A percentile compares a stretch with the other conserved stretches of the same genome.
phyloP scores from a whole-genome alignment of 2,888 invertebrate genomes.

The Axea sp. region DNA sequence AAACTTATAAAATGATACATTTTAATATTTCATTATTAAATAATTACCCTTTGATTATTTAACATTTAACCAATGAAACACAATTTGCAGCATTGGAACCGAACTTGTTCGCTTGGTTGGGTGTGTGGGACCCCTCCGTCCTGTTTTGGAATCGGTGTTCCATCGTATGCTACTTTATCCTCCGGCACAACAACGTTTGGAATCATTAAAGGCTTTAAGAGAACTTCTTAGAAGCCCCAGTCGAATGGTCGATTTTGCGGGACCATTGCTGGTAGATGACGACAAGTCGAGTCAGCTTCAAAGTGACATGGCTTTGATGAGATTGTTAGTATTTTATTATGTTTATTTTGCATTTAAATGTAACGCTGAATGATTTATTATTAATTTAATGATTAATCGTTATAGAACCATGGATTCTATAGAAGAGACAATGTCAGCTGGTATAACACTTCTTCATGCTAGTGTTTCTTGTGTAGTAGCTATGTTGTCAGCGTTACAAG shows the following conservation, averaged over 20 bases:
- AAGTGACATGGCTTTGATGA: background rate
- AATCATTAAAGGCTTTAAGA: slow-evolving; percentile 90
- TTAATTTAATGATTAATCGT: background rate
- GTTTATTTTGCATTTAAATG: background rate
- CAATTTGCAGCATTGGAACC: slow-evolving; percentile 87
- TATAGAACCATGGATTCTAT: slow-evolving; percentile 93
- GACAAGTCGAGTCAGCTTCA: slow-evolving; percentile 82
- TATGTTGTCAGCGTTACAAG: slow-evolving; percentile 89
- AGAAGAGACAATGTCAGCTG: slow-evolving; percentile 93
- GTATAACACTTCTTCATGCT: slow-evolving; percentile 87
- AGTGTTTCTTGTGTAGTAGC: slow-evolving; percentile 92
- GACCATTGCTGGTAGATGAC: slow-evolving; percentile 82
- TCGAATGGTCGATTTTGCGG: slow-evolving; percentile 87
- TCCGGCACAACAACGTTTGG: slow-evolving; percentile 90
- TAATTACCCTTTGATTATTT: slow-evolving; percentile 1
- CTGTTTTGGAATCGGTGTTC: slow-evolving; percentile 95
- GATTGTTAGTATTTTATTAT: background rate
- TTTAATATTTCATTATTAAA: too few relatives aligned
- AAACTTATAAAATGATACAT: too few relatives aligned
- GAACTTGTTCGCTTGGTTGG: slow-evolving; percentile 94
- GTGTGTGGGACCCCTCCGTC: slow-evolving; percentile 90
- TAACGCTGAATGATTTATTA: too few relatives aligned
- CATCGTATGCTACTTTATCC: slow-evolving; percentile 95
- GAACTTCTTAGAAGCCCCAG: slow-evolving; percentile 90
- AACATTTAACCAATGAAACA: background rate